A percentile compares a stretch with the other conserved stretches of the same genome.
Conservation (phyloP, 1,140 invertebrate species). For the Adelges cooleyi region DNA sequence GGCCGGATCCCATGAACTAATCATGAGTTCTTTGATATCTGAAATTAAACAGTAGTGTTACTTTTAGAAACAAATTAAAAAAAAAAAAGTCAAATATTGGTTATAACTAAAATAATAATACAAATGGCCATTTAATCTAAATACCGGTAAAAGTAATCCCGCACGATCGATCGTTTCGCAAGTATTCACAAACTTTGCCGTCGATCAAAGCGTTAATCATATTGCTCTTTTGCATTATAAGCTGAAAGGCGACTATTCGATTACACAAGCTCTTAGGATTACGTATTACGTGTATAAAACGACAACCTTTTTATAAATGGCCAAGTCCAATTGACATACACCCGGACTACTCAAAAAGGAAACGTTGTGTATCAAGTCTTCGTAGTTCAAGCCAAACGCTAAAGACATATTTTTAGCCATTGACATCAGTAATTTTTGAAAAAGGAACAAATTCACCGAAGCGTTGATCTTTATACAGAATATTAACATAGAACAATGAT, state of each 20-base stretch:
- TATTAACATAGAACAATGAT: background rate
- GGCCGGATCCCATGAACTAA: background rate
- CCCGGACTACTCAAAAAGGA: background rate
- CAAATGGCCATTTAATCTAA: background rate
- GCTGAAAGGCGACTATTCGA: background rate
- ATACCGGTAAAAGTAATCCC: background rate
- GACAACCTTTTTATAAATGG: background rate
- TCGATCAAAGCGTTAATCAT: background rate
- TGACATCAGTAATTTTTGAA: background rate
- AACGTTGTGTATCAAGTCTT: background rate
- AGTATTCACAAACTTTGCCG: background rate
- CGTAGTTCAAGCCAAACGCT: background rate
- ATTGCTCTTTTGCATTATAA: background rate
- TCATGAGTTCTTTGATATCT: background rate
- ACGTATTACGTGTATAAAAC: background rate
- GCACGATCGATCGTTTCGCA: background rate
- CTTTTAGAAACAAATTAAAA: too few species aligned
- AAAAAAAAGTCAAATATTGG: background rate
- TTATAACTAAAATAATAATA: background rate
- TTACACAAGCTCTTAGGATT: too few species aligned
- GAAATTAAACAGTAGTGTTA: too few species aligned
- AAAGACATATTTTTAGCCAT: background rate
- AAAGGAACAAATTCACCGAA: background rate
- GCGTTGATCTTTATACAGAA: conserved; percentile 4
- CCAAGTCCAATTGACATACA: background rate